Evolutionary conservation across 2,113 vertebrate genomes (phyloP).

Genomic region (Falcunculus frontatus): DNA sequence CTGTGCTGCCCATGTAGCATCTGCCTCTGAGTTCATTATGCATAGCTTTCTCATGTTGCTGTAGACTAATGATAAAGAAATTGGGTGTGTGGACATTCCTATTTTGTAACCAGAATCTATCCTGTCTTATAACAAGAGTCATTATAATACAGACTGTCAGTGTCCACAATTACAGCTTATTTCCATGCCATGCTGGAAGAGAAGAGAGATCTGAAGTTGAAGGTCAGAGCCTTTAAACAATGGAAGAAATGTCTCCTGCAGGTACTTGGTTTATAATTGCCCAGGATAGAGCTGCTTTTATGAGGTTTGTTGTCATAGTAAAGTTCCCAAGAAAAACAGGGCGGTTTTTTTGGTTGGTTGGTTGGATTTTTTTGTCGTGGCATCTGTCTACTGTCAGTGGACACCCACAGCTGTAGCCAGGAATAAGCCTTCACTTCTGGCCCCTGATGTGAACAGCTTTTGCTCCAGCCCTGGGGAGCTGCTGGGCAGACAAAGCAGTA

Average conservation of each 20-base stretch:
- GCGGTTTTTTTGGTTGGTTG: not conserved
- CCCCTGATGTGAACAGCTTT: constrained; percentile 20
- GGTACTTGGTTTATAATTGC: not conserved
- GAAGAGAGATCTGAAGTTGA: not conserved
- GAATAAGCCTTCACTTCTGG: not conserved
- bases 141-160: not conserved
- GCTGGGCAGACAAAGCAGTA: not conserved
- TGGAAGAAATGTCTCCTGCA: not conserved
- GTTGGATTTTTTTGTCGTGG: not conserved
- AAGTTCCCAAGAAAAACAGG: not conserved
- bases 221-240: not conserved
- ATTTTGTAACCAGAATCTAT: not conserved
- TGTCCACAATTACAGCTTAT: not conserved
- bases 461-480: not conserved
- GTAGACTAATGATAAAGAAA: not conserved
- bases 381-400: not conserved
- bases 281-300: not conserved
- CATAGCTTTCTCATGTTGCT: not conserved
- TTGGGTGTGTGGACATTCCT: not conserved
- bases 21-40: not conserved
- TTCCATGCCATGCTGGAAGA: not conserved
- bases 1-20: not conserved
- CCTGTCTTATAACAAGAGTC: not conserved
- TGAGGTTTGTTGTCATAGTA: not conserved
- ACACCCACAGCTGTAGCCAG: not conserved